Evolutionary conservation across 2,113 vertebrate species (phyloP), one percentile per base, ranked within the genome.

Genomic region (Thalassarche chlororhynchos): DNA sequence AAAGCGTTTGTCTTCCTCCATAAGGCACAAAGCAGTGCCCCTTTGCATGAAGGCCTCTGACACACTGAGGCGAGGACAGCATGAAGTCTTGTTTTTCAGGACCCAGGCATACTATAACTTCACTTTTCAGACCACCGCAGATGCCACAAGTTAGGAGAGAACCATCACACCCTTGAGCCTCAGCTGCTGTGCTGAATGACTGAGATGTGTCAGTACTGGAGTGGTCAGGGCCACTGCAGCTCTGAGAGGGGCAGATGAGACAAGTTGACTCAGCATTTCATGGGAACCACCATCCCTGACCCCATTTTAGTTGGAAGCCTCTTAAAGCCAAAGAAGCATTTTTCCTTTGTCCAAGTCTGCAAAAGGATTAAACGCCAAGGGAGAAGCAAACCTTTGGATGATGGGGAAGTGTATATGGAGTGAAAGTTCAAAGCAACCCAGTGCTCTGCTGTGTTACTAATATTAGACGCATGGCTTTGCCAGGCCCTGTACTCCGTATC

Each of bases 381-480:
- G 36, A 57, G 21, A 61, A 51, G 26, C 61, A 75, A 60, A 58
- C 17, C n/a, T 57, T 64, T 19, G 17, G 9, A 19, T 32, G 62
- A 47, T 4, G 24, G 24, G 19, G 40, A 62, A 70, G 42, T 12
- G 28, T 28, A 9, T 29, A 13, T 10, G 44, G 17, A 8, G 21
- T 2, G 12, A 24, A 9, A 36, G 44, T 0, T 38, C 71, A 32
- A 5, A 83, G 38, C 8, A 49, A 5, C 4, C 21, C 31, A 34
- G 25, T 9, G 21, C 25, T 68, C 47, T 68, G 64, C 82, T 26
- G 47, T 4, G 36, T 8, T 5, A 2, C 44, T 17, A 38, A 1
- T 14, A 1, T 0, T 5, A 11, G 3, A 26, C 26, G 1, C 40
- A 5, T 3, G 19, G 40, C 32, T 79, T 26, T 40, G 17, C 1